phyloP scores from a whole-genome alignment of 92 coral and sea anemone genomes.

The Pocillopora meandrina region DNA sequence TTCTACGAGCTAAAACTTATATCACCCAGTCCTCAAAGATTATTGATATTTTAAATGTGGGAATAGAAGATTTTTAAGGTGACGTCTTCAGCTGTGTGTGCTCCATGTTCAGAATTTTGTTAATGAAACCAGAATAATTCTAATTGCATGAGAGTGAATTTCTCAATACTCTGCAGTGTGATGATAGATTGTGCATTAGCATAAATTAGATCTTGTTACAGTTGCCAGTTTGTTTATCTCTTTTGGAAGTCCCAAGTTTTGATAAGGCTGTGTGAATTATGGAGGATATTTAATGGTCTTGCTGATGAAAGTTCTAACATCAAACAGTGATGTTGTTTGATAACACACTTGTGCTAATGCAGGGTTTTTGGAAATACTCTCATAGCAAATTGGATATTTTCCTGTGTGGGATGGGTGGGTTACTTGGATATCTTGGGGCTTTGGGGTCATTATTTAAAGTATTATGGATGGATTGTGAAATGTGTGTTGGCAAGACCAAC shows the following conservation, averaged over 20 bases:
- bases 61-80: slow-evolving; percentile 9
- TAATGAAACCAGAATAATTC: background rate
- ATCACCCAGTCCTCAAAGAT: background rate
- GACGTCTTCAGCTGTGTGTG: slow-evolving; percentile 67
- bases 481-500: slow-evolving; percentile 10
- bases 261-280: background rate
- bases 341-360: background rate
- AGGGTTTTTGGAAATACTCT: slow-evolving; percentile 39
- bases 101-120: slow-evolving; percentile 33
- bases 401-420: background rate
- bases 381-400: background rate
- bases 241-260: background rate
- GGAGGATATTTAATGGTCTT: background rate
- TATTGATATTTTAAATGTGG: background rate
- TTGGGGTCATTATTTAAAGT: background rate
- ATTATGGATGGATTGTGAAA: background rate
- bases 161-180: slow-evolving; percentile 14
- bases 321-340: background rate
- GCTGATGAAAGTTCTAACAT: background rate
- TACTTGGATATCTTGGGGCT: background rate
- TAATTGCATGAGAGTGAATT: slow-evolving; percentile 6
- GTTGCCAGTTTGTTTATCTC: background rate
- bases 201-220: background rate
- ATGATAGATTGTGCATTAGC: background rate
- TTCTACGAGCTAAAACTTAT: background rate